A percentile compares a stretch with the other conserved stretches of the same genome.
Evolutionary conservation across 2,888 invertebrate genomes (phyloP).

Genomic region (Trichacis sp.): DNA sequence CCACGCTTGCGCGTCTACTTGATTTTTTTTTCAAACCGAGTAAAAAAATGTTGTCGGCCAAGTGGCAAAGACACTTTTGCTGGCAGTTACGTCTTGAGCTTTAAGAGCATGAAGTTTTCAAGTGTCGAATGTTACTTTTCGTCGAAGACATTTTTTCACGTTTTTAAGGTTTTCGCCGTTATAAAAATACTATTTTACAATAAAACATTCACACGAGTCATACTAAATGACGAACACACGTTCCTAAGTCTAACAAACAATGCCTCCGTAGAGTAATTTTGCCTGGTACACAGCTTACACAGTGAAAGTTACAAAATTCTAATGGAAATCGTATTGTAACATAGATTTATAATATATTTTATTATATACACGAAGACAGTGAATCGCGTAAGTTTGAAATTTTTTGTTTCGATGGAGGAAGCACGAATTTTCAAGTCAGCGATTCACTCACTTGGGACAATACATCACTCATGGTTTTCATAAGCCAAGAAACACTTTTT

Average conservation of each 20-base stretch:
- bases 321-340: slow-evolving; percentile 45
- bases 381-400: not conserved
- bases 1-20: slow-evolving; percentile 6
- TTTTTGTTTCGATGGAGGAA: not conserved
- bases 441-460: no score
- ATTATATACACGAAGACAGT: no score
- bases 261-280: slow-evolving; percentile 32
- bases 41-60: slow-evolving; percentile 12
- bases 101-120: not conserved
- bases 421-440: no score
- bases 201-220: slow-evolving; percentile 30
- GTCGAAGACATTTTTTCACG: slow-evolving; percentile 12
- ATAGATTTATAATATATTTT: slow-evolving; percentile 24
- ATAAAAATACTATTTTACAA: slow-evolving; percentile 65
- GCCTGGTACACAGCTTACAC: slow-evolving; percentile 39
- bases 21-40: slow-evolving; percentile 7
- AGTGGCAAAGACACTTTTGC: slow-evolving; percentile 18
- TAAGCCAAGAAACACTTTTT: no score
- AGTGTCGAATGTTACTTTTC: not conserved
- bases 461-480: no score
- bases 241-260: slow-evolving; percentile 38
- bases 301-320: slow-evolving; percentile 36
- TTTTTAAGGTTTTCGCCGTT: slow-evolving; percentile 47
- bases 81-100: slow-evolving; percentile 23
- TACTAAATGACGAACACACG: slow-evolving; percentile 19